phyloP scores from a whole-genome alignment of 2,888 invertebrate species.

The Ophonus ardosiacus region DNA sequence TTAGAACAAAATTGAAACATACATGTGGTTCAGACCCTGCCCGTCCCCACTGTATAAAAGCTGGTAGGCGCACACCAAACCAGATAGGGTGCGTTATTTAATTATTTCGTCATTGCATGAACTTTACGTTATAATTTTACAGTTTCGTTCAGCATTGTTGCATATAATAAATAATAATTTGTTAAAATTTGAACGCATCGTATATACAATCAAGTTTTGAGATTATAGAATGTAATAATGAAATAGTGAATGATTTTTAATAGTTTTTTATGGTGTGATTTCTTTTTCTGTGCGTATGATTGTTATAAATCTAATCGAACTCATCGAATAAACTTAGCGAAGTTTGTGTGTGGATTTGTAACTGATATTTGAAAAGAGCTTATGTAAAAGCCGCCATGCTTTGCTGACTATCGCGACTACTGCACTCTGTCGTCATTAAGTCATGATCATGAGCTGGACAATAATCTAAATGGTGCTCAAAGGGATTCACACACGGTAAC shows the following conservation, averaged over 20 bases:
- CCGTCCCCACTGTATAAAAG: too few species aligned
- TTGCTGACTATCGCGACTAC: constrained; percentile 53
- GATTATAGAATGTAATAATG: not conserved
- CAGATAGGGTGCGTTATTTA: too few species aligned
- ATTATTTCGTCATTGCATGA: too few species aligned
- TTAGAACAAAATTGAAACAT: too few species aligned
- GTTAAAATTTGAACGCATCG: not conserved
- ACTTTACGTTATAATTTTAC: too few species aligned
- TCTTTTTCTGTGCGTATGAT: not conserved
- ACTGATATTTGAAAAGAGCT: constrained; percentile 59
- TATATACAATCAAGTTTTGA: not conserved
- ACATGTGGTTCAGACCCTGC: too few species aligned
- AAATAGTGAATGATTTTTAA: not conserved
- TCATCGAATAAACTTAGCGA: constrained; percentile 52
- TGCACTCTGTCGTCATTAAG: constrained; percentile 35
- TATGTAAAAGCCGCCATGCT: constrained; percentile 59
- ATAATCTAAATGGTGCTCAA: constrained; percentile 60
- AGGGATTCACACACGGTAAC: constrained; percentile 23
- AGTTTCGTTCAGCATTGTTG: not conserved
- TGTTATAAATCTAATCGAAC: constrained; percentile 42
- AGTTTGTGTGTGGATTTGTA: constrained; percentile 62
- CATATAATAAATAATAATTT: not conserved
- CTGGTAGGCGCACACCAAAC: too few species aligned
- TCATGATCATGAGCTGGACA: constrained; percentile 48
- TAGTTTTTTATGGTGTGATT: not conserved